phyloP scores from a whole-genome alignment of 2,888 invertebrate genomes.

The Seira ritae region DNA sequence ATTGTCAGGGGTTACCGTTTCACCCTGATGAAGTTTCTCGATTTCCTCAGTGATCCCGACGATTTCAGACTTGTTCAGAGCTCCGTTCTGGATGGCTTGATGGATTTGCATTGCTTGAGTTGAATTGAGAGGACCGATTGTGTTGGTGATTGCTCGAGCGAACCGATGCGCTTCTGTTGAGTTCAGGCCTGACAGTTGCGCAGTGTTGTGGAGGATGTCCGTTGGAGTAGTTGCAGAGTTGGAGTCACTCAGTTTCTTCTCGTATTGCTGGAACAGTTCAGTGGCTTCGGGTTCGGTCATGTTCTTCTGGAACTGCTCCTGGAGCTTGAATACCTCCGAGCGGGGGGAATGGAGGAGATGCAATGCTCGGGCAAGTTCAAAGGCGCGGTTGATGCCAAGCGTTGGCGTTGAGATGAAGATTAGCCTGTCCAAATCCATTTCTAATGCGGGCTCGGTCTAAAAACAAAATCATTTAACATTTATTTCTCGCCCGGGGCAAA shows the following conservation, averaged over 20 bases:
- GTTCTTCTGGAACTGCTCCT: constrained; percentile 20
- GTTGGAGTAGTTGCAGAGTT: background rate
- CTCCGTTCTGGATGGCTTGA: background rate
- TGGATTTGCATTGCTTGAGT: constrained; percentile 28
- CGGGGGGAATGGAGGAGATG: background rate
- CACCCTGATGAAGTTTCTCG: background rate
- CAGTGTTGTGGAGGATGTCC: constrained; percentile 20
- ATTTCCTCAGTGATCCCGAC: background rate
- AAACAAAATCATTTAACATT: background rate
- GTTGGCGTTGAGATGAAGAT: constrained; percentile 8
- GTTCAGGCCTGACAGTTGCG: constrained; percentile 13
- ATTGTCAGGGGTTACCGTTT: constrained; percentile 15
- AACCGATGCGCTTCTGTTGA: constrained; percentile 7
- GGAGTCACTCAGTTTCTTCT: background rate
- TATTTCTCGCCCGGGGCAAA: background rate
- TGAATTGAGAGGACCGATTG: constrained; percentile 13
- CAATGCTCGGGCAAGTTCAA: background rate
- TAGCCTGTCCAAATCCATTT: constrained; percentile 17
- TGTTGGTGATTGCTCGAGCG: constrained; percentile 18
- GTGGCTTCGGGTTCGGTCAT: background rate
- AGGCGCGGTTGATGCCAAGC: constrained; percentile 16
- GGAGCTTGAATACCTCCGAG: background rate
- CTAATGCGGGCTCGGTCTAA: background rate
- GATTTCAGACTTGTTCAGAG: background rate
- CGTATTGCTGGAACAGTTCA: background rate